phyloP scores from a whole-genome alignment of 1,140 invertebrate genomes.

The Drosophila virilis region DNA sequence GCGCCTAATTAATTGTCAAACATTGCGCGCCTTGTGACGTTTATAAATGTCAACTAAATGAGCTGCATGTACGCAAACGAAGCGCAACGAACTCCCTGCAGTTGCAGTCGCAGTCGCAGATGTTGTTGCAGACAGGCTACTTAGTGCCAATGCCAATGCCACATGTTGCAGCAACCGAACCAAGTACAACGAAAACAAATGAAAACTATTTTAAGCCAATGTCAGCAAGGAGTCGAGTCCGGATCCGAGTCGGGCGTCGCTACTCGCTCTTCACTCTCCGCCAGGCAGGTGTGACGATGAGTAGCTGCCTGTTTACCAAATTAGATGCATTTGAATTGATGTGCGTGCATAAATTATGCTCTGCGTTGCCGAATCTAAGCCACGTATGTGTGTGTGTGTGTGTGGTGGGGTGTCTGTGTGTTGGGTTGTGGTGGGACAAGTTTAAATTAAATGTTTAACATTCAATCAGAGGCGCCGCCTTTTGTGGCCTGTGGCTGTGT shows the following conservation, averaged over 20 bases:
- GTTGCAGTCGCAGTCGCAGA: conserved; percentile 56
- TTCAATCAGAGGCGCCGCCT: conserved; percentile 68
- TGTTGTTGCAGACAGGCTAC: conserved; percentile 65
- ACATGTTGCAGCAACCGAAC: conserved; percentile 67
- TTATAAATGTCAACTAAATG: conserved; percentile 83
- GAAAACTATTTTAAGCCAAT: conserved; percentile 78
- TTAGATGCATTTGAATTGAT: conserved; percentile 81
- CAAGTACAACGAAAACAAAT: conserved; percentile 65
- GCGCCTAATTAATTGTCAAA: conserved; percentile 80
- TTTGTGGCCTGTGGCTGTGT: conserved; percentile 44
- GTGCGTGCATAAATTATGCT: conserved; percentile 80
- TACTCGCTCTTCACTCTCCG: neutral
- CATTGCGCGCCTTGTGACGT: conserved; percentile 79
- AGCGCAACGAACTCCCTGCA: conserved; percentile 43
- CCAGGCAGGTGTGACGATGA: conserved; percentile 54
- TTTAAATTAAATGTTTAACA: conserved; percentile 83
- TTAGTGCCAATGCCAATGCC: conserved; percentile 76
- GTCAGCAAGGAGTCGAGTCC: conserved; percentile 22
- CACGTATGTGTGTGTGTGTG: neutral
- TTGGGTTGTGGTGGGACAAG: conserved; percentile 53
- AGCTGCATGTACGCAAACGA: conserved; percentile 71
- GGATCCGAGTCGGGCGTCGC: neutral
- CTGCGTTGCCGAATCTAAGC: conserved; percentile 35
- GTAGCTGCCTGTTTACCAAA: conserved; percentile 71
- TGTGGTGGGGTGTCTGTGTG: neutral